Evolutionary conservation across 53 echinoderm and acorn worm species (phyloP).

Genomic region (Glandiceps talaboti): DNA sequence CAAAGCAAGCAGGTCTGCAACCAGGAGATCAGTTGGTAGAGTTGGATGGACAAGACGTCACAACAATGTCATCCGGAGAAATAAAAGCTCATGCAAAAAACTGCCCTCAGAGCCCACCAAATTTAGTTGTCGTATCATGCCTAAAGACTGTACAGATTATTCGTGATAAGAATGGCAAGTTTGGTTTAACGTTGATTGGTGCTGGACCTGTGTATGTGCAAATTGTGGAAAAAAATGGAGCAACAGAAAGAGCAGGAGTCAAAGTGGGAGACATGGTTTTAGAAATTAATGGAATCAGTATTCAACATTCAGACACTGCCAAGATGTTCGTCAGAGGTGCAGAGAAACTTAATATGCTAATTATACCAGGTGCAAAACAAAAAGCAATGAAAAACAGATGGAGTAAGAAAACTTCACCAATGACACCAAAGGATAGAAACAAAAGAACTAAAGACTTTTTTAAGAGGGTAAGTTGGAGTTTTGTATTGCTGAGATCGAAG

Average conservation of each 20-base stretch:
- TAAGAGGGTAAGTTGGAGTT: slow-evolving; percentile 71
- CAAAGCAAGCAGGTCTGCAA: slow-evolving; percentile 77
- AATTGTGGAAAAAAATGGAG: slow-evolving; percentile 51
- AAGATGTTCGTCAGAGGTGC: slow-evolving; percentile 84
- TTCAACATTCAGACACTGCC: slow-evolving; percentile 93
- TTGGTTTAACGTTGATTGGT: slow-evolving; percentile 85
- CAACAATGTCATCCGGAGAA: slow-evolving; percentile 49
- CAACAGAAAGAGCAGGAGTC: slow-evolving; percentile 50
- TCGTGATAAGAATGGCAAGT: slow-evolving; percentile 70
- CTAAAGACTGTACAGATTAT: slow-evolving; percentile 74
- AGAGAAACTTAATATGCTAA: slow-evolving; percentile 67
- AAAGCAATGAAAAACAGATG: slow-evolving; percentile 66
- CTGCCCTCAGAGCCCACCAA: slow-evolving; percentile 74
- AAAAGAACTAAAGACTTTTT: slow-evolving; percentile 78
- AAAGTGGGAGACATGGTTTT: slow-evolving; percentile 92
- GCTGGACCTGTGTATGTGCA: slow-evolving; percentile 93
- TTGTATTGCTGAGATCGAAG: too few species aligned
- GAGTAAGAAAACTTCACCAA: slow-evolving; percentile 60
- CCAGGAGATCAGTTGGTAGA: slow-evolving; percentile 92
- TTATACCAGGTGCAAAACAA: slow-evolving; percentile 96
- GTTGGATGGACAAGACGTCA: slow-evolving; percentile 61
- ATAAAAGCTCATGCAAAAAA: slow-evolving; percentile 58
- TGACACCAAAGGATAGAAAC: slow-evolving; percentile 53
- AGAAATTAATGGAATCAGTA: slow-evolving; percentile 91
- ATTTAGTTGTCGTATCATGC: slow-evolving; percentile 92